Conservation (phyloP, 92 coral and sea anemone species). For the Nematostella vectensis region DNA sequence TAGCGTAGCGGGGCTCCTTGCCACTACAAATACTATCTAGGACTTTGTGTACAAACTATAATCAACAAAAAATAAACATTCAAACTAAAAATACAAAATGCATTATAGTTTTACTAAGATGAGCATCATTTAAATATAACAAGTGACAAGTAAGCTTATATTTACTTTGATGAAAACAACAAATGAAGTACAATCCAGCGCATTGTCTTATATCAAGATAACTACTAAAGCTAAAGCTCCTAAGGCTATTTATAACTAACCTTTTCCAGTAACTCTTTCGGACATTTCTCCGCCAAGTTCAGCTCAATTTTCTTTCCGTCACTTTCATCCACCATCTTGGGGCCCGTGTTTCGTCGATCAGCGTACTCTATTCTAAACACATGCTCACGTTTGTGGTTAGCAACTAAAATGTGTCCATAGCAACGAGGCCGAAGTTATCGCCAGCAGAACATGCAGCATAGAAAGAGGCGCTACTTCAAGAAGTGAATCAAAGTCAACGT, state of each 20-base stretch:
- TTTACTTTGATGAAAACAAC: no score
- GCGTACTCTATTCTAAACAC: conserved; percentile 17
- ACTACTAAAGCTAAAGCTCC: no score
- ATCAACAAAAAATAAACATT: no score
- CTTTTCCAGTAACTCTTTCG: conserved; percentile 70
- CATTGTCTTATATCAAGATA: no score
- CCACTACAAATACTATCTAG: conserved; percentile 69
- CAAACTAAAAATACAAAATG: no score
- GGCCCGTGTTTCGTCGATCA: conserved; percentile 28
- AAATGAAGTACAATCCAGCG: no score
- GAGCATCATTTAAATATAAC: no score
- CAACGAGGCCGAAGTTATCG: conserved; percentile 39
- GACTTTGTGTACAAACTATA: conserved; percentile 66
- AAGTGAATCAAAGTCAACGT: neutral
- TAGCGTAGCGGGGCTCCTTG: conserved; percentile 53
- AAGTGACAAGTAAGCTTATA: no score
- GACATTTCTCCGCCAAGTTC: conserved; percentile 68
- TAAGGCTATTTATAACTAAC: no score
- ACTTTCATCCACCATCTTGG: conserved; percentile 78
- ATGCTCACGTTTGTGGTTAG: conserved; percentile 35
- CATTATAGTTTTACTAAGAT: no score
- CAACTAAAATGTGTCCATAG: conserved; percentile 71
- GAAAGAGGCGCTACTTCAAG: neutral
- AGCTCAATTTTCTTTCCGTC: conserved; percentile 25
- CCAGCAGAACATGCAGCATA: conserved; percentile 6